phyloP scores from a whole-genome alignment of 1,140 invertebrate genomes.

The Paracyclopina nana region DNA sequence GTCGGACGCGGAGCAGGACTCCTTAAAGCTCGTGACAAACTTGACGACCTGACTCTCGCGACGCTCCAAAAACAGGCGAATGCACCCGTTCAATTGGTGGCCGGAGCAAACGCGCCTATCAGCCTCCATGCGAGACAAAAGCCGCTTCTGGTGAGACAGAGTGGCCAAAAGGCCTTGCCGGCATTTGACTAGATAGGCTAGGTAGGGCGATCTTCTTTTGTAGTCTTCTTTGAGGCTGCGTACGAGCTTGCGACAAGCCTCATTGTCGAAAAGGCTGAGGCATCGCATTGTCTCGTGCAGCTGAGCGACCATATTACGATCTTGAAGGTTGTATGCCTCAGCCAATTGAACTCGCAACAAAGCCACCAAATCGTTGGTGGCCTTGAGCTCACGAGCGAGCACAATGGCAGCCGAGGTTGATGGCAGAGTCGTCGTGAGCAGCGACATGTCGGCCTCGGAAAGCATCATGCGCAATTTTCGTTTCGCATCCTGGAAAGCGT shows the following conservation, averaged over 20 bases:
- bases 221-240: slow-evolving; percentile 59
- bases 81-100: slow-evolving; percentile 56
- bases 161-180: slow-evolving; percentile 59
- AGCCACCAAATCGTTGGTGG: slow-evolving; percentile 43
- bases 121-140: slow-evolving; percentile 33
- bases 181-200: slow-evolving; percentile 62
- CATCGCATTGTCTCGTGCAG: slow-evolving; percentile 68
- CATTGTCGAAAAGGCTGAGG: slow-evolving; percentile 27
- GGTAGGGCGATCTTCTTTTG: slow-evolving; percentile 50
- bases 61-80: slow-evolving; percentile 52
- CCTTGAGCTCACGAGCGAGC: slow-evolving; percentile 20
- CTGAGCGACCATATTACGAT: slow-evolving; percentile 58
- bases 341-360: slow-evolving; percentile 60
- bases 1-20: slow-evolving; percentile 47
- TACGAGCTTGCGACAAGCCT: slow-evolving; percentile 47
- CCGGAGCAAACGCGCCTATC: slow-evolving; percentile 51
- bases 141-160: slow-evolving; percentile 49
- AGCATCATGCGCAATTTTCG: slow-evolving; percentile 76
- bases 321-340: slow-evolving; percentile 64
- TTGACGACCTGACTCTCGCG: slow-evolving; percentile 39
- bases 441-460: slow-evolving; percentile 38
- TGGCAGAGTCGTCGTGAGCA: slow-evolving; percentile 7
- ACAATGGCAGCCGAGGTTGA: background rate
- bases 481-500: slow-evolving; percentile 64
- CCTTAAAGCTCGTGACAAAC: slow-evolving; percentile 56